Base-by-base conservation (phyloP, 2,113 vertebrate species). In the Corythornis vintsioides region DNA sequence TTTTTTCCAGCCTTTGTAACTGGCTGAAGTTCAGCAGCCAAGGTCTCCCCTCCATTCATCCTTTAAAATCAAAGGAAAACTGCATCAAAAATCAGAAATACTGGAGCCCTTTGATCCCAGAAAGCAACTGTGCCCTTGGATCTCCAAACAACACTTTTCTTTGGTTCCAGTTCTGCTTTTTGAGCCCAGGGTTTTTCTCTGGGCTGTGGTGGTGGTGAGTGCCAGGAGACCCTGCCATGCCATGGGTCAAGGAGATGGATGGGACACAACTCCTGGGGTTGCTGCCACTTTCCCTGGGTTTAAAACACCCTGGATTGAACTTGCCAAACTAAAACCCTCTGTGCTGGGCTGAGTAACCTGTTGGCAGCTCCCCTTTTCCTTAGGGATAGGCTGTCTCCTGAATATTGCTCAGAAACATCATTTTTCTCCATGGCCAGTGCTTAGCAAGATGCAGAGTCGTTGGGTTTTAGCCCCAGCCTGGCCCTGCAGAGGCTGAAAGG, bases 361-460 rank as follows among this genome's bases (percentile, higher is more conserved):
- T 22, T 64, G 86, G 84, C 75, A 38, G 67, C 4, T 5, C 6
- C 45, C 2, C 3, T 0, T 16, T 52, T 73, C 59, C 79, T 17
- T 21, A 11, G 55, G 48, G 40, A 3, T 4, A 6, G 4, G 12
- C 40, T 3, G 0, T 17, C 1, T 6, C 1, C 38, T 11, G 4
- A 28, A 18, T 40, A 8, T 2, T n/a, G 56, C 57, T 60, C 76
- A 14, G 52, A 15, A 74, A 19, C 31, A 6, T 7, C 28, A 1
- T 57, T 35, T 57, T 57, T 33, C 77, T 35, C 14, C 18, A 50
- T 7, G 3, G 67, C n/a, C 14, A 7, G 3, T 0, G 0, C 47
- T 60, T 31, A 1, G 60, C 45, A 0, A 2, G 69, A 7, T 9
- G 3, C 24, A 0, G 10, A 14, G 40, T 40, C 20, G 0, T 40